phyloP scores from a whole-genome alignment of 2,888 invertebrate species.

The Chymomyza fuscimana region DNA sequence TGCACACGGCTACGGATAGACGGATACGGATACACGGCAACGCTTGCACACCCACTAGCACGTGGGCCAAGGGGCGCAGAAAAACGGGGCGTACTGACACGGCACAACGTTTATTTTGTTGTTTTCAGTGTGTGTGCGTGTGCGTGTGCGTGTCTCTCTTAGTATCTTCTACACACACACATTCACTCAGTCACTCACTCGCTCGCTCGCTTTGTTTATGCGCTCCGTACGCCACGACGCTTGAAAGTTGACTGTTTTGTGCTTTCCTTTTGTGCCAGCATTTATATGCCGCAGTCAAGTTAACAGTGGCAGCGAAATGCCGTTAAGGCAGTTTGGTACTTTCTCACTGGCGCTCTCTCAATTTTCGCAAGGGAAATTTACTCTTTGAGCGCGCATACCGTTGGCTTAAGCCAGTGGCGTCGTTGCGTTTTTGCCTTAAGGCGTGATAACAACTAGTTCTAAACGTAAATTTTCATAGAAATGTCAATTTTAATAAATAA shows the following conservation, averaged over 20 bases:
- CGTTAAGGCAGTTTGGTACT: slow-evolving; percentile 1
- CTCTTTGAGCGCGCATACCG: neutral
- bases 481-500: too few species aligned
- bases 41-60: slow-evolving; percentile 1
- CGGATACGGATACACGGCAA: neutral
- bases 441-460: too few species aligned
- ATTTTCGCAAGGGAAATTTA: neutral
- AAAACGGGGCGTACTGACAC: neutral
- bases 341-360: neutral
- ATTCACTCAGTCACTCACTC: neutral
- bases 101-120: neutral
- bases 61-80: too few species aligned
- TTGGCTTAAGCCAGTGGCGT: too few species aligned
- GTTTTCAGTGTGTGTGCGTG: neutral
- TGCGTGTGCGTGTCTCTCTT: neutral
- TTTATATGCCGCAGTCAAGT: slow-evolving; percentile 7
- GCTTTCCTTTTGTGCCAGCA: slow-evolving; percentile 9
- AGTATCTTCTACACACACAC: neutral
- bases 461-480: too few species aligned
- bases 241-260: slow-evolving; percentile 19
- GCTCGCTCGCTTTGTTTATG: neutral
- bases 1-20: too few species aligned
- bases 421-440: too few species aligned
- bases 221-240: slow-evolving; percentile 11
- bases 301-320: slow-evolving; percentile 11